phyloP scores from a whole-genome alignment of 2,888 invertebrate species.

The Thyatira batis region DNA sequence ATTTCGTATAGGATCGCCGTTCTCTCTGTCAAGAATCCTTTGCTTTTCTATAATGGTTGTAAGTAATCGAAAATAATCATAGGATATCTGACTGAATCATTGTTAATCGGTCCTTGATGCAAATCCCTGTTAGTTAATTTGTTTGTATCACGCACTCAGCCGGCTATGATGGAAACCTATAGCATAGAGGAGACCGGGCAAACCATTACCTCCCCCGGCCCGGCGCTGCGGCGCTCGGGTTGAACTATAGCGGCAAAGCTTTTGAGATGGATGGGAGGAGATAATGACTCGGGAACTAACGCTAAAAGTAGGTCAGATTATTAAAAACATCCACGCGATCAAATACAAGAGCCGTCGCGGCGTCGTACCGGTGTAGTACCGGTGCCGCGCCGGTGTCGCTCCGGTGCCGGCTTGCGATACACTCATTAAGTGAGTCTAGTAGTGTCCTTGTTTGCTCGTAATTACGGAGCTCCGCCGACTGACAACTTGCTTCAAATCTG shows the following conservation, averaged over 20 bases:
- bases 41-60: too few species aligned
- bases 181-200: background rate
- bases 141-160: background rate
- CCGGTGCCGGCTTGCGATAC: background rate
- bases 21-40: too few species aligned
- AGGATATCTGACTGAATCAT: too few species aligned
- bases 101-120: background rate
- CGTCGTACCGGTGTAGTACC: too few species aligned
- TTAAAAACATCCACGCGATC: background rate
- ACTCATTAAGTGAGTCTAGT: background rate
- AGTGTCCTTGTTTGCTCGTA: background rate
- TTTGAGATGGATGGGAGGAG: background rate
- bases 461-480: background rate
- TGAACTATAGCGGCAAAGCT: background rate
- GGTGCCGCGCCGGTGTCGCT: background rate
- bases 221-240: background rate
- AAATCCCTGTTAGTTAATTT: background rate
- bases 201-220: background rate
- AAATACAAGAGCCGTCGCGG: background rate
- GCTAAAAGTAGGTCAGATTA: background rate
- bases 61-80: too few species aligned
- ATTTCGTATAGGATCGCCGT: too few species aligned
- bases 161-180: background rate
- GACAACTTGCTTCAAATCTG: constrained; percentile 3
- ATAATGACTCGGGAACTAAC: background rate